Evolutionary conservation across 2,113 vertebrate species (phyloP).

Genomic region (Xenopus laevis): DNA sequence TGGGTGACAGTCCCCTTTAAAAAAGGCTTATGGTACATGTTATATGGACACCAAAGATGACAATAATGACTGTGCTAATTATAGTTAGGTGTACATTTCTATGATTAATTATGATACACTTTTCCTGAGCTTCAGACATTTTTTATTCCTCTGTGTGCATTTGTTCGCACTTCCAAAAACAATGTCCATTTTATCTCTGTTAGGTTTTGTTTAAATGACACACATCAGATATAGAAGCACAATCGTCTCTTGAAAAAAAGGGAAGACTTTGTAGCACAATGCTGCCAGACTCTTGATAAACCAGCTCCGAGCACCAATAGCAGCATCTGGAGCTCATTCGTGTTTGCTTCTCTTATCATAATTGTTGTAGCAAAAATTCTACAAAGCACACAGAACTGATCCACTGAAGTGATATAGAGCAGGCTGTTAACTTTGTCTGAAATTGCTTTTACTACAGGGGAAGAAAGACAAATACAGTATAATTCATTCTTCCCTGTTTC

Average conservation of each 20-base stretch:
- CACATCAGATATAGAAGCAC: constrained; percentile 39
- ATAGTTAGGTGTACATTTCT: no score
- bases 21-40: no score
- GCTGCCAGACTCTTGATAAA: constrained; percentile 50
- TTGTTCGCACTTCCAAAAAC: constrained; percentile 21
- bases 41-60: no score
- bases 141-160: no score
- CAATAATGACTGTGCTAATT: no score
- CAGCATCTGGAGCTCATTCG: constrained; percentile 52
- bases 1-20: no score
- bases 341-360: constrained; percentile 54
- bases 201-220: constrained; percentile 38
- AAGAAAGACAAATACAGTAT: constrained; percentile 44
- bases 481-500: constrained; percentile 30
- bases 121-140: no score
- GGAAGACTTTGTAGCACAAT: constrained; percentile 32
- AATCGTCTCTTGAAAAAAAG: constrained; percentile 47
- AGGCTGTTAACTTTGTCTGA: constrained; percentile 52
- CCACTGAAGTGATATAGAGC: constrained; percentile 49
- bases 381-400: constrained; percentile 49
- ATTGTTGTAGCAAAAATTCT: constrained; percentile 57
- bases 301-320: constrained; percentile 49
- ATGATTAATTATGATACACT: no score
- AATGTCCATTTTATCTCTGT: constrained; percentile 33
- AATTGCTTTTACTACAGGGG: constrained; percentile 50